A percentile compares a stretch with the other conserved stretches of the same genome.
Evolutionary conservation across 2,113 vertebrate species (phyloP).

Genomic region (Anoura caudifer): DNA sequence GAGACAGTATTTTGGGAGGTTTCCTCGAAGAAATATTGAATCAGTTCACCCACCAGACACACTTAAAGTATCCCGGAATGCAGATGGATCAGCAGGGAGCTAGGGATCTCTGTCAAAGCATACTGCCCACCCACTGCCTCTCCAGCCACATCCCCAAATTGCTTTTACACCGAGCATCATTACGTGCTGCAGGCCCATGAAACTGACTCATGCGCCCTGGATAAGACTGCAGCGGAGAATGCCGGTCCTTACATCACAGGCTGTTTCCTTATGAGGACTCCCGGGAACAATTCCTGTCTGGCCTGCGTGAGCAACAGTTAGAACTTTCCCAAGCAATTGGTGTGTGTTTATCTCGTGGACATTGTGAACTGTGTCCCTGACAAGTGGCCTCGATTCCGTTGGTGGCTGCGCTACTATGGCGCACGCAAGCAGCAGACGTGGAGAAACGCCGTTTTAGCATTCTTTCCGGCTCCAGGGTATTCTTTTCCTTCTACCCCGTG

Average conservation of each 20-base stretch:
- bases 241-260: background rate
- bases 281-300: slow-evolving; percentile 53
- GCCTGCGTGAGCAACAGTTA: slow-evolving; percentile 39
- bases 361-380: background rate
- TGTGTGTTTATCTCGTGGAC: slow-evolving; percentile 39
- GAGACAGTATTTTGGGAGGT: background rate
- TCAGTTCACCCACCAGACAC: background rate
- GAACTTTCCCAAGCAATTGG: slow-evolving; percentile 55
- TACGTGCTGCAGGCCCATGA: background rate
- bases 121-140: background rate
- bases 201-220: background rate
- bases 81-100: slow-evolving; percentile 18
- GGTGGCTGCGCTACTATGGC: fast-evolving
- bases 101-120: background rate
- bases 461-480: background rate
- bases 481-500: background rate
- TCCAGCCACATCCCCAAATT: too few relatives aligned
- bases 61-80: background rate
- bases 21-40: background rate
- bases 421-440: background rate
- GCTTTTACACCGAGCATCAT: background rate
- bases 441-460: background rate
- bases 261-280: slow-evolving; percentile 50
- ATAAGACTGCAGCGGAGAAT: background rate
- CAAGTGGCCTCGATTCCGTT: background rate